A percentile compares a stretch with the other conserved stretches of the same genome.
Evolutionary conservation across 2,888 invertebrate species (phyloP).

Genomic region (Strigamia transsilvanica): DNA sequence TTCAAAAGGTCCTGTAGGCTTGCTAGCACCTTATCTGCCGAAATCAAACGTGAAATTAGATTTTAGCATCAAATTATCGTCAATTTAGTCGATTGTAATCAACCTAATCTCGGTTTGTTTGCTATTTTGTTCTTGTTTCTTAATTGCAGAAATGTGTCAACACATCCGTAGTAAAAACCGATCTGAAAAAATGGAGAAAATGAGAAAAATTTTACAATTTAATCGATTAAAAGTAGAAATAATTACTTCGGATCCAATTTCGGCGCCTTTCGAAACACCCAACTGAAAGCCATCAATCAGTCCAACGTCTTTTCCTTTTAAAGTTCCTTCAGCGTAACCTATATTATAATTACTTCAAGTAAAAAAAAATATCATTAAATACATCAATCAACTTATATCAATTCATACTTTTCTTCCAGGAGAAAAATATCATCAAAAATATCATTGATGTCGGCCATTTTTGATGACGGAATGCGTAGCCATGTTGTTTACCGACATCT

Average conservation of each 20-base stretch:
- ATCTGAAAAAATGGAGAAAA: neutral
- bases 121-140: neutral
- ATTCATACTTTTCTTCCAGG: neutral
- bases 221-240: neutral
- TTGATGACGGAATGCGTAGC: no score
- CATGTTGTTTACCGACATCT: neutral
- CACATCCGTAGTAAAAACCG: neutral
- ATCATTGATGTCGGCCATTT: neutral
- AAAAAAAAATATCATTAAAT: neutral
- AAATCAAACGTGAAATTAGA: neutral
- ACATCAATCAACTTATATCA: neutral
- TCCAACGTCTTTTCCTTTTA: neutral
- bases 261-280: neutral
- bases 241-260: conserved; percentile 19
- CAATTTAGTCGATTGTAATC: neutral
- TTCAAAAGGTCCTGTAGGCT: neutral
- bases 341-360: neutral
- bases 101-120: neutral
- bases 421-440: neutral
- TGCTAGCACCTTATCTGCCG: neutral
- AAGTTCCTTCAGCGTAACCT: neutral
- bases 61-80: neutral
- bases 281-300: neutral
- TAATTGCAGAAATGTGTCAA: neutral
- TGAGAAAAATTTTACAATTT: neutral